Evolutionary conservation across 2,797 vertebrate species (phyloP).

Genomic region (Sebastolobus altivelis): DNA sequence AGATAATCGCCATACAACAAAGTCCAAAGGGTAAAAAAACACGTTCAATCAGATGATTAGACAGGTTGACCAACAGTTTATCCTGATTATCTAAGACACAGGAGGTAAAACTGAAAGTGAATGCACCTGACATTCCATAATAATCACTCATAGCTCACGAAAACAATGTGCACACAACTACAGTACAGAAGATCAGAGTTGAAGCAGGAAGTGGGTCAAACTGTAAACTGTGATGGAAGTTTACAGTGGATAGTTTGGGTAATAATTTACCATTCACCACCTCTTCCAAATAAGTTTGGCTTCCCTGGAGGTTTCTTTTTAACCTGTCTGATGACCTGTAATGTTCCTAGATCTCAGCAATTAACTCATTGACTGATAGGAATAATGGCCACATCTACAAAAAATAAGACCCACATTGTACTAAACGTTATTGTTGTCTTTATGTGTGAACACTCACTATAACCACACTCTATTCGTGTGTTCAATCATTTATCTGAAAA

Average conservation of each 20-base stretch:
- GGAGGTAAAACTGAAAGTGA: neutral
- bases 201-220: neutral
- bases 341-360: too few relatives aligned
- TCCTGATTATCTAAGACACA: neutral
- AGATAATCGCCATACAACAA: neutral
- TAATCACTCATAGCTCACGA: neutral
- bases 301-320: too few relatives aligned
- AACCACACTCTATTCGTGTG: too few relatives aligned
- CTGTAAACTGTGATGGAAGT: neutral
- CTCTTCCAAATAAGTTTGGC: neutral
- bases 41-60: neutral
- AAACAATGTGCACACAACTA: neutral
- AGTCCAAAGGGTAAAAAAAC: neutral
- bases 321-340: too few relatives aligned
- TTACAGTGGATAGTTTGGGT: too few relatives aligned
- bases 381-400: too few relatives aligned
- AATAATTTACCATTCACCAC: neutral
- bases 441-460: too few relatives aligned
- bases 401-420: too few relatives aligned
- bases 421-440: too few relatives aligned
- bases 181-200: neutral
- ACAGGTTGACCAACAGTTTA: neutral
- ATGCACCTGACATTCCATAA: neutral
- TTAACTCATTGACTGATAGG: too few relatives aligned
- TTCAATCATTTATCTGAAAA: too few relatives aligned